These are phyloP conservation scores for Thamnophis sirtalis DNA, from an alignment of 2,113 vertebrate species.

Conservation along the genomic window DNA sequence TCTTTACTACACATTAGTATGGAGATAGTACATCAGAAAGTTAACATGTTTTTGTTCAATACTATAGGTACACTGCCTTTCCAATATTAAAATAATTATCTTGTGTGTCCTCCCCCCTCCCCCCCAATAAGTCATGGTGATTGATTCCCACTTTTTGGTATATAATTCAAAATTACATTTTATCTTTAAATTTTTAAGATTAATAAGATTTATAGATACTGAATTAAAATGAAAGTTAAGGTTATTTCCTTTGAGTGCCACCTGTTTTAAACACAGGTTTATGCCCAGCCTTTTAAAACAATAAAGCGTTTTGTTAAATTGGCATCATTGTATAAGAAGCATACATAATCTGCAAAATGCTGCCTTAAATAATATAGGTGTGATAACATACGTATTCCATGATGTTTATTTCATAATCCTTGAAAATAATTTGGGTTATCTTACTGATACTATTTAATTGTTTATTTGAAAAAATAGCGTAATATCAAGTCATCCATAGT, in stretches of 20 bases:
- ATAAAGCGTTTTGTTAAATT: background rate
- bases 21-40: background rate
- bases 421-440: background rate
- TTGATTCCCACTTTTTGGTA: background rate
- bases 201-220: background rate
- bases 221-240: background rate
- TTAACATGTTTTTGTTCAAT: background rate
- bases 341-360: background rate
- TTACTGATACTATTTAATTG: background rate
- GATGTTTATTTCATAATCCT: background rate
- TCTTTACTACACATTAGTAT: background rate
- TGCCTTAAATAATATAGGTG: background rate
- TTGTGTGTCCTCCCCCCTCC: background rate
- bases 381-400: background rate
- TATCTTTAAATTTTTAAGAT: background rate
- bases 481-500: background rate
- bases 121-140: background rate
- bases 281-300: background rate
- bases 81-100: background rate
- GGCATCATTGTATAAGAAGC: background rate
- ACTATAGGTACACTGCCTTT: background rate
- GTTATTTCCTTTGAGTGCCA: background rate
- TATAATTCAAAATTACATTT: background rate
- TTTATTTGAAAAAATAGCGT: background rate
- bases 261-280: background rate